Percentiles rank a stretch among this genome's conserved stretches.
These are phyloP conservation scores for Heliconius erato DNA, from an alignment of 2,888 invertebrate species.

Conservation along the genomic window DNA sequence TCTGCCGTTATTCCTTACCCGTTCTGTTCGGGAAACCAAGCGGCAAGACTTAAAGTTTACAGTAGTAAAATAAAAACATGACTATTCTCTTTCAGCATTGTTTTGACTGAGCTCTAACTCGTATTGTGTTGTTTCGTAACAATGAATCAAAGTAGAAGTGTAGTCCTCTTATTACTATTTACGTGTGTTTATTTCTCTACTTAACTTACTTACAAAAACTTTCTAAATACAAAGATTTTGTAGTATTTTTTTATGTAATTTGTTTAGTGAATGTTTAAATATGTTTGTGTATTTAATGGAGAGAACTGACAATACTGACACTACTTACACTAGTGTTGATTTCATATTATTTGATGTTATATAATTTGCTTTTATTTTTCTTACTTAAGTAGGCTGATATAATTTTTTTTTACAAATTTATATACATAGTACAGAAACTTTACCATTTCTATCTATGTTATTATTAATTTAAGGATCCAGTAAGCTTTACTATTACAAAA, in stretches of 20 bases:
- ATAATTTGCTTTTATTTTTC: no score
- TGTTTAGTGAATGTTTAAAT: no score
- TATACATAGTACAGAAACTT: no score
- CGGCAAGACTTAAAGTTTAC: conserved; percentile 36
- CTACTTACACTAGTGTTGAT: no score
- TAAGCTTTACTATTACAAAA: no score
- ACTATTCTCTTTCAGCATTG: conserved; percentile 12
- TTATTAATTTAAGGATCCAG: no score
- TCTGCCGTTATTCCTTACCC: conserved; percentile 4
- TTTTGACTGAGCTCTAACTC: conserved; percentile 15
- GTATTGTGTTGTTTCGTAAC: conserved; percentile 4
- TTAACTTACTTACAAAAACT: not conserved
- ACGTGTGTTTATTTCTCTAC: conserved; percentile 1
- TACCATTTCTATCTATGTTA: no score
- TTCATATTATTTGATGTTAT: no score
- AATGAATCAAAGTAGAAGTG: conserved; percentile 11
- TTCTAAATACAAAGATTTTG: not conserved
- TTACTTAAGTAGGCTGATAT: no score
- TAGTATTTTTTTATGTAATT: not conserved
- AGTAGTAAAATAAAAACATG: conserved; percentile 27
- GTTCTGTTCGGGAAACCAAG: conserved; percentile 38
- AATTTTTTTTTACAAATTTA: no score
- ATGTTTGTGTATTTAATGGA: no score
- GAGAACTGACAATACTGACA: no score
- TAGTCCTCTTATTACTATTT: conserved; percentile 3